Conservation (phyloP, 2,888 invertebrate species). For the Romanomermis culicivorax region DNA sequence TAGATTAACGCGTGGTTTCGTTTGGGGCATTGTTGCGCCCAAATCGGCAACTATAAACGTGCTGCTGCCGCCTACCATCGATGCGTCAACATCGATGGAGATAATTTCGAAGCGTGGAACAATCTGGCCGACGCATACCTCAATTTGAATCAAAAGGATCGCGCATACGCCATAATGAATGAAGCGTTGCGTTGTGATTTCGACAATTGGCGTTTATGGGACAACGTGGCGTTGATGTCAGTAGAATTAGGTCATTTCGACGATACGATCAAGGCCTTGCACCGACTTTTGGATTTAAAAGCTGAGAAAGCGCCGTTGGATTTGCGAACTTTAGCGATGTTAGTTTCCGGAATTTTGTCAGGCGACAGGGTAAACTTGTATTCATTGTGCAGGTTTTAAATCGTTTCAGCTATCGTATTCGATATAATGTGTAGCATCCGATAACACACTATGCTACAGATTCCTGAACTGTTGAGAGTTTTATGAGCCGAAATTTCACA, state of each 20-base stretch:
- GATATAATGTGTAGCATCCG: no score
- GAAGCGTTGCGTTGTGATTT: constrained; percentile 77
- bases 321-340: no score
- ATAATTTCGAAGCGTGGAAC: constrained; percentile 87
- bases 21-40: constrained; percentile 22
- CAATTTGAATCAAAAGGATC: constrained; percentile 55
- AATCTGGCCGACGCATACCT: constrained; percentile 83
- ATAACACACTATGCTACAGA: no score
- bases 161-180: constrained; percentile 30
- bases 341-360: no score
- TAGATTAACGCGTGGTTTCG: constrained; percentile 22
- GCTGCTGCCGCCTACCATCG: constrained; percentile 16
- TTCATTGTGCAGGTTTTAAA: no score
- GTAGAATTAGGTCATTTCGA: constrained; percentile 63
- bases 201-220: constrained; percentile 79
- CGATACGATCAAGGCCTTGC: constrained; percentile 59
- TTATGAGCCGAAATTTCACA: no score
- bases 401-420: no score
- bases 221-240: constrained; percentile 68
- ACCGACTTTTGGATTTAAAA: constrained; percentile 62
- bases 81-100: constrained; percentile 23
- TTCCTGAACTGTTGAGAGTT: no score
- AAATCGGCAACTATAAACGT: constrained; percentile 20
- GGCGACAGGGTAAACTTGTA: no score
- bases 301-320: constrained; percentile 49